phyloP scores from a whole-genome alignment of 2,888 invertebrate species.

The Ditylenchus weischeri region DNA sequence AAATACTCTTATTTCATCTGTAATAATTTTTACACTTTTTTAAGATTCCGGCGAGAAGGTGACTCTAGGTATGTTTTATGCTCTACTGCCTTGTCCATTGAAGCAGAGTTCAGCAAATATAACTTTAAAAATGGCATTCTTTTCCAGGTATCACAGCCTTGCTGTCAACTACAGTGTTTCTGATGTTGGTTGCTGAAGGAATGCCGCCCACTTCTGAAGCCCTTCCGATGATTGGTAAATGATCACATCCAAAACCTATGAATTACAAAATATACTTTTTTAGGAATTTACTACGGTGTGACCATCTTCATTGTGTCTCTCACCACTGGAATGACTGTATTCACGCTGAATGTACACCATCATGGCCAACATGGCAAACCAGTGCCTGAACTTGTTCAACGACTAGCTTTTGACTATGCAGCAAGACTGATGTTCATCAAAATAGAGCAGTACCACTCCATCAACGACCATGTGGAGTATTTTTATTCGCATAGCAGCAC shows the following conservation, averaged over 20 bases:
- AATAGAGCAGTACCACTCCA: conserved; percentile 52
- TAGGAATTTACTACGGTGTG: conserved; percentile 66
- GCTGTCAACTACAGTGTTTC: conserved; percentile 82
- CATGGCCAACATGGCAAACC: conserved; percentile 52
- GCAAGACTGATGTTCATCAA: conserved; percentile 47
- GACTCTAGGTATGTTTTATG: conserved; percentile 65
- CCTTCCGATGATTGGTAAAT: conserved; percentile 75
- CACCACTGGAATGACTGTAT: conserved; percentile 69
- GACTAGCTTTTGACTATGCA: conserved; percentile 50
- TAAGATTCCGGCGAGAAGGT: conserved; percentile 84
- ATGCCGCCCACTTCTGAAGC: conserved; percentile 78
- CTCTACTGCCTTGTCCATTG: too few species aligned
- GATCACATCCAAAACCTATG: not conserved
- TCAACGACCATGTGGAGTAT: conserved; percentile 53
- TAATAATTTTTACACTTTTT: too few species aligned
- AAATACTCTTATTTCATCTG: too few species aligned
- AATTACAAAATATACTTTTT: conserved; percentile 4
- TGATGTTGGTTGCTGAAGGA: conserved; percentile 81
- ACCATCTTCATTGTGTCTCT: conserved; percentile 65
- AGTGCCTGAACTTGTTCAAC: conserved; percentile 52
- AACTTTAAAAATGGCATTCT: not conserved
- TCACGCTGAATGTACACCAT: conserved; percentile 76
- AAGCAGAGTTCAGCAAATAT: not conserved
- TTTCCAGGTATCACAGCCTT: conserved; percentile 74
- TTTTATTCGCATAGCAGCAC: conserved; percentile 42